phyloP scores from a whole-genome alignment of 2,113 vertebrate species.

The Salminus brasiliensis region DNA sequence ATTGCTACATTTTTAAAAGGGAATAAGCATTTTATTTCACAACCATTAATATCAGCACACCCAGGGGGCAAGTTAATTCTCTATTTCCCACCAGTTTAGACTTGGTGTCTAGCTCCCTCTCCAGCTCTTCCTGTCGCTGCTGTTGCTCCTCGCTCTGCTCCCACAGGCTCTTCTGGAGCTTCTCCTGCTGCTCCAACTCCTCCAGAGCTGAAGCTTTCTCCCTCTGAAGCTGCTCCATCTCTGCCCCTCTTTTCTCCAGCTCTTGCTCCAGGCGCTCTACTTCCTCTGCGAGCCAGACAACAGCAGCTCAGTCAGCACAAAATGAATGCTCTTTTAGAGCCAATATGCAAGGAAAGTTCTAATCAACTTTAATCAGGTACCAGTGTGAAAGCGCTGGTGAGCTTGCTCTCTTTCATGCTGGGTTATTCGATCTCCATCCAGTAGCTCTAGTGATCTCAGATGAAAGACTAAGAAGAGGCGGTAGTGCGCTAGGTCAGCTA shows the following conservation, averaged over 20 bases:
- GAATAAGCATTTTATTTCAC: background rate
- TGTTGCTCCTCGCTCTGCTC: constrained; percentile 74
- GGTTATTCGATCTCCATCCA: constrained; percentile 81
- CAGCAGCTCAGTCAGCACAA: background rate
- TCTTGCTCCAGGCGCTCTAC: constrained; percentile 82
- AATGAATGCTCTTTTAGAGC: background rate
- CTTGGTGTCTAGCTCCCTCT: constrained; percentile 79
- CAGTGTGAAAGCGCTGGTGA: constrained; percentile 82
- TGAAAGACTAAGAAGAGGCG: constrained; percentile 81
- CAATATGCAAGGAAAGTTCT: background rate
- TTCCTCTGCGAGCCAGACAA: constrained; percentile 73
- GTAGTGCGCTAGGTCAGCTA: constrained; percentile 80
- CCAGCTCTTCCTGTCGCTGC: constrained; percentile 69
- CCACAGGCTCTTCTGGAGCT: constrained; percentile 74
- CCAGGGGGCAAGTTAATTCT: too few relatives aligned
- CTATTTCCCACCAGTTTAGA: constrained; percentile 78
- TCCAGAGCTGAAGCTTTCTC: constrained; percentile 71
- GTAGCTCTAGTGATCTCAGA: constrained; percentile 77
- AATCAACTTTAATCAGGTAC: constrained; percentile 68
- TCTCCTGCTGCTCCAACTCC: constrained; percentile 76
- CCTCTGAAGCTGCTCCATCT: constrained; percentile 73
- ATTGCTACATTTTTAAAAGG: too few relatives aligned
- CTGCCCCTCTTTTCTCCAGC: constrained; percentile 72
- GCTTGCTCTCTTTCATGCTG: constrained; percentile 78
- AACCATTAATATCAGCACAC: background rate